Percentiles rank a stretch among this genome's conserved stretches.
Evolutionary conservation across 2,113 vertebrate genomes (phyloP).

Genomic region (Poeciliopsis prolifica): DNA sequence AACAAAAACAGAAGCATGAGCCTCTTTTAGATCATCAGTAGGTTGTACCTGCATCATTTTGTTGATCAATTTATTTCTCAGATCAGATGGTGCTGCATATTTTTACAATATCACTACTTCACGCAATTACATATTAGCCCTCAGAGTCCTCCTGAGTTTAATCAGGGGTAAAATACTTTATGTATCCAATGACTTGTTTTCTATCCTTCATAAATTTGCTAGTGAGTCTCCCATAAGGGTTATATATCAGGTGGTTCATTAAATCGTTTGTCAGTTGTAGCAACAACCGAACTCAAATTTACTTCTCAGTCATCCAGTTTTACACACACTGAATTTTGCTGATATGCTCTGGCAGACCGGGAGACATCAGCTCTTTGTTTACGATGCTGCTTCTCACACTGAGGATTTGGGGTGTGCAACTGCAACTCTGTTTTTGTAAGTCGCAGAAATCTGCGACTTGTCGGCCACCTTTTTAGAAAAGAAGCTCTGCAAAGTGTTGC

Average conservation of each 20-base stretch:
- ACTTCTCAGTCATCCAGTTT: slow-evolving; percentile 40
- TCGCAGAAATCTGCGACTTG: neutral
- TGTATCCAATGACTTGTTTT: too few relatives aligned
- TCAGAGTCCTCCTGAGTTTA: too few relatives aligned
- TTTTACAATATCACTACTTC: too few relatives aligned
- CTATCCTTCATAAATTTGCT: neutral
- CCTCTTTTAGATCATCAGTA: too few relatives aligned
- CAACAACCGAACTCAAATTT: neutral
- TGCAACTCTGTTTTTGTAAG: neutral
- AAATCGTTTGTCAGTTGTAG: slow-evolving; percentile 38
- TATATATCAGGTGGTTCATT: slow-evolving; percentile 22
- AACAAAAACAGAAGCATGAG: too few relatives aligned
- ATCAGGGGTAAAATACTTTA: too few relatives aligned
- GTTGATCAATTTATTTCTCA: too few relatives aligned
- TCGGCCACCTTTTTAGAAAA: neutral
- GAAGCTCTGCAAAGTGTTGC: too few relatives aligned
- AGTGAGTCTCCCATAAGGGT: slow-evolving; percentile 25
- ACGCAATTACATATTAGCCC: too few relatives aligned
- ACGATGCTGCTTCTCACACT: neutral
- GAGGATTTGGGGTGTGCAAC: slow-evolving; percentile 3
- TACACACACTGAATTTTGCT: slow-evolving; percentile 8
- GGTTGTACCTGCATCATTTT: too few relatives aligned
- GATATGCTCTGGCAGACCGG: slow-evolving; percentile 19
- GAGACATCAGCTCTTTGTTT: slow-evolving; percentile 11
- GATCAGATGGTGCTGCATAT: too few relatives aligned